A percentile compares a stretch with the other conserved stretches of the same genome.
Evolutionary conservation across 1,140 invertebrate genomes (phyloP).

Genomic region (Calephelis nemesis): DNA sequence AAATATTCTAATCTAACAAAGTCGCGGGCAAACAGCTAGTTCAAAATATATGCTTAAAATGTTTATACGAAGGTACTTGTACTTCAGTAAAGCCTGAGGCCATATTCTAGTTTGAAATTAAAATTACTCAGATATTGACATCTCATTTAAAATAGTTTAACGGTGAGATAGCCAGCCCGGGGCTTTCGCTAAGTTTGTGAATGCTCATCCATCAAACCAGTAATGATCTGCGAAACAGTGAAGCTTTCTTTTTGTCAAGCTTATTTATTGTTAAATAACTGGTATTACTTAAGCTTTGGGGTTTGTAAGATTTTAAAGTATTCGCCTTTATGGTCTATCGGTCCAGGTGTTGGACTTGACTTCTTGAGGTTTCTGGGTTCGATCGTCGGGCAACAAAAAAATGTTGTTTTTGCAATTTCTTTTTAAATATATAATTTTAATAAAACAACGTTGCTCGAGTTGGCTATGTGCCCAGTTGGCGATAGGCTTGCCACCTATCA

Average conservation of each 20-base stretch:
- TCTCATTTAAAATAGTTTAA: constrained; percentile 38
- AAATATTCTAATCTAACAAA: too few relatives aligned
- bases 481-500: too few relatives aligned
- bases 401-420: background rate
- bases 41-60: background rate
- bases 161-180: constrained; percentile 39
- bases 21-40: too few relatives aligned
- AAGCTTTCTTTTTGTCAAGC: constrained; percentile 11
- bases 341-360: too few relatives aligned
- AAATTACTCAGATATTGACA: constrained; percentile 42
- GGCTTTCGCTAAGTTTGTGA: constrained; percentile 40
- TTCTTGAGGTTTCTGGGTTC: too few relatives aligned
- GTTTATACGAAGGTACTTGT: background rate
- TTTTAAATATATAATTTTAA: constrained; percentile 6
- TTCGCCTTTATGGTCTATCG: too few relatives aligned
- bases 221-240: constrained; percentile 45
- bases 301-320: background rate
- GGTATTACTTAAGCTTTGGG: too few relatives aligned
- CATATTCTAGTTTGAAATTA: constrained; percentile 26
- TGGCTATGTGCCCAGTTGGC: too few relatives aligned
- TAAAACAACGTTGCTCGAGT: background rate
- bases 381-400: too few relatives aligned
- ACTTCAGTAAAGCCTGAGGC: background rate
- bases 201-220: constrained; percentile 57
- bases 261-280: background rate